Base-by-base conservation (phyloP, 2,888 invertebrate genomes). In the Empis stercorea region DNA sequence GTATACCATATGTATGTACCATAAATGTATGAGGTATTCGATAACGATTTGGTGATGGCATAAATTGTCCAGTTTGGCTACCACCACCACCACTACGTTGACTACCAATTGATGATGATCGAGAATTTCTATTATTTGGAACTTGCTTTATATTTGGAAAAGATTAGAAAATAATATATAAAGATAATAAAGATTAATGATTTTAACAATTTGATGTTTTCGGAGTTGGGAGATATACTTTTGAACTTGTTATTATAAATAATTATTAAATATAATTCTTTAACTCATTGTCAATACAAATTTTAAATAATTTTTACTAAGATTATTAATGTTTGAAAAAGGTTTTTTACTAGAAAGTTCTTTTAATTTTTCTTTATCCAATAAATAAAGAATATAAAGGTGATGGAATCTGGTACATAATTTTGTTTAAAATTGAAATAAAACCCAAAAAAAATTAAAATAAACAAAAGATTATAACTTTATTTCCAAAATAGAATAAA, bases 1-100 rank as follows among this genome's bases (percentile, higher is more conserved):
- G 99, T 44, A 92, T 78, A 42, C 93, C 95, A 73, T 99, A 99
- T 46, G 89, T 86, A 73, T 97, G 97, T 54, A 97, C 79, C 62
- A 92, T 87, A 72, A 96, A 96, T 6, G 96, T 96, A 72, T 97
- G 97, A 32, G 97, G 96, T 62, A 92, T 87, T 63, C 82, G 79
- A 50, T 40, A 40, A 10, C 40, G 40, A n/a, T 13, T 14, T 9
- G 40, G 23, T 14, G 40, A 27, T 38, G 38, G 17, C 4, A 16
- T 13, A 17, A 11, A 20, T 27, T 40, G 23, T 30, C 15, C 46
- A 34, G 20, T 44, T 43, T 17, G 41, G 39, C 54, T 56, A 48
- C 54, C 56, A 50, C 72, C 63, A 41, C 71, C 73, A 32, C 49
- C 52, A 46, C 44, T 77, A 48, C 84, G 71, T 1, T 61, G 59